Evolutionary conservation across 2,888 invertebrate species (phyloP).

Genomic region (Allolobophora icterica): DNA sequence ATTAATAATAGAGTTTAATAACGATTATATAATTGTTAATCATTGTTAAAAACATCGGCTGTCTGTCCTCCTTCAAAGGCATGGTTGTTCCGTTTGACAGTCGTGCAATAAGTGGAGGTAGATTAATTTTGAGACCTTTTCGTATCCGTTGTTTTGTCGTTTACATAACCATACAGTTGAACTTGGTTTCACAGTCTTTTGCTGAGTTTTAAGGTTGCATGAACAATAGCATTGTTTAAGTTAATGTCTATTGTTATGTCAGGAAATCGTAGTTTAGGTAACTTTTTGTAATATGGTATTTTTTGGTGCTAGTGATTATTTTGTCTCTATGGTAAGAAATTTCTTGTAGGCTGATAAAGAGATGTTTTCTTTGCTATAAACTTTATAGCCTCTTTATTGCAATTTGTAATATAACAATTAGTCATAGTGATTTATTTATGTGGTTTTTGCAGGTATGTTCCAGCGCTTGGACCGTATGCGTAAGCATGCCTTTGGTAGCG

Average conservation of each 20-base stretch:
- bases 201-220: background rate
- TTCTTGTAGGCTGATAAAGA: background rate
- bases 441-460: constrained; percentile 80
- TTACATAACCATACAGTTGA: too few species aligned
- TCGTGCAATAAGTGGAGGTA: background rate
- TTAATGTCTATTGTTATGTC: background rate
- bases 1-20: background rate
- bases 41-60: background rate
- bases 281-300: background rate
- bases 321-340: background rate
- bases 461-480: constrained; percentile 97
- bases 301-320: background rate
- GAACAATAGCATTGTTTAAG: background rate
- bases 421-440: background rate
- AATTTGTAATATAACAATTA: background rate
- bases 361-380: background rate
- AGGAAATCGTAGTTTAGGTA: too few species aligned
- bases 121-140: background rate
- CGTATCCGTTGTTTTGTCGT: too few species aligned
- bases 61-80: constrained; percentile 22
- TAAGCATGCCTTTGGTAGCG: constrained; percentile 92
- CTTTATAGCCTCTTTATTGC: background rate
- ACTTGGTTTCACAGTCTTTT: background rate
- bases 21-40: background rate
- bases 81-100: constrained; percentile 27